Evolutionary conservation across 2,113 vertebrate genomes (phyloP).

Genomic region (Larimichthys crocea): DNA sequence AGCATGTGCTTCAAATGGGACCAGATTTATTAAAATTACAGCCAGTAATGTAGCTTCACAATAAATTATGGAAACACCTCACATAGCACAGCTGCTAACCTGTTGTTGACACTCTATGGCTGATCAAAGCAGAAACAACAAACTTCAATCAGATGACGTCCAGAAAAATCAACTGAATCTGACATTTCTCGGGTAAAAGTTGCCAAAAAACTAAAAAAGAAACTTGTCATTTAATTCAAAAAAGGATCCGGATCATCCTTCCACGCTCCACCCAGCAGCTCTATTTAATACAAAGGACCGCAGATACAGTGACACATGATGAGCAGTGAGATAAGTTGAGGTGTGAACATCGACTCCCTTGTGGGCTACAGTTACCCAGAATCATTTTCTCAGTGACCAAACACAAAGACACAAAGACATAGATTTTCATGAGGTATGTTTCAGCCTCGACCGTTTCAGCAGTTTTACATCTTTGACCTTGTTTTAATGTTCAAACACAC

Average conservation of each 20-base stretch:
- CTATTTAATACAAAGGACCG: slow-evolving; percentile 10
- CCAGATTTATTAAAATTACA: too few relatives aligned
- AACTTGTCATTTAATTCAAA: not conserved
- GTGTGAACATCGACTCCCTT: slow-evolving; percentile 13
- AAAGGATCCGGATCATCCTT: not conserved
- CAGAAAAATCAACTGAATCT: not conserved
- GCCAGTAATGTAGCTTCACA: too few relatives aligned
- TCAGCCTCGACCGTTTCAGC: not conserved
- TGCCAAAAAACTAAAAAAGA: not conserved
- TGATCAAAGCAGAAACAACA: too few relatives aligned
- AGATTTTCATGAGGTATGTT: slow-evolving; percentile 17
- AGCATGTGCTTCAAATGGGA: too few relatives aligned
- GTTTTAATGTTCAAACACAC: slow-evolving; percentile 44
- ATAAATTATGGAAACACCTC: too few relatives aligned
- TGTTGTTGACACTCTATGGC: too few relatives aligned
- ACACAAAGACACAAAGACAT: slow-evolving; percentile 28
- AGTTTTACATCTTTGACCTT: slow-evolving; percentile 58
- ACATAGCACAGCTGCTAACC: too few relatives aligned
- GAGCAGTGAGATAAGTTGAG: not conserved
- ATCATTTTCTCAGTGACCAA: slow-evolving; percentile 31
- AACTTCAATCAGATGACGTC: too few relatives aligned
- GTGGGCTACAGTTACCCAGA: slow-evolving; percentile 41
- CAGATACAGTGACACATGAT: slow-evolving; percentile 10
- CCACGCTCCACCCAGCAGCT: slow-evolving; percentile 26
- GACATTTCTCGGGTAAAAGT: not conserved